Evolutionary conservation across 2,888 invertebrate species (phyloP), one percentile per base, ranked within the genome.

Genomic region (Ditula angustiorana): DNA sequence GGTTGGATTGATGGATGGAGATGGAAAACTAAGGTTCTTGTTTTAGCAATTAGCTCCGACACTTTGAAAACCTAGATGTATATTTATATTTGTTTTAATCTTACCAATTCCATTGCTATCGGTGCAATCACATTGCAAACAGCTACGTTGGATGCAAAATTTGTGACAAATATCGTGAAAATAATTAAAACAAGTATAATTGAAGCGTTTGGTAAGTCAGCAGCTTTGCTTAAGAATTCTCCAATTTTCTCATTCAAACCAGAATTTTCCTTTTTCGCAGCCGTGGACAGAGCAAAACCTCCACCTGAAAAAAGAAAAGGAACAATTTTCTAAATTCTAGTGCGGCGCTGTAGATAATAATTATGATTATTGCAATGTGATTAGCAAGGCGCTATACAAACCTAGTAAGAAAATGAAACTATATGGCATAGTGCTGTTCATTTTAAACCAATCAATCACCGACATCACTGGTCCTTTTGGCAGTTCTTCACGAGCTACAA

Each of bases 81-180:
- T n/a, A n/a, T 30, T 30, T n/a, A n/a, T 3, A 4, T 33, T 33
- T n/a, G 3, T 3, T 3, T 16, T 13, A 16, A 13, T 26, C 79
- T 78, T 76, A 90, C 90, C 82, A 90, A 62, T 67, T 81, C 76
- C 90, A 90, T 89, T 0, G 72, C 82, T 53, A 90, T 81, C 0
- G 90, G 90, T 0, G 76, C 71, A 8, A 90, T 70, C 0, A 90
- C 86, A 66, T 86, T 89, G 56, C 83, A 83, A 0, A 87, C 72
- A 33, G 85, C 81, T 53, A 91, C 86, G 64, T 70, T 92, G 0
- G 91, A 88, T 0, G 90, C 89, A 53, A 92, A 86, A 59, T 92
- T 91, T 0, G 91, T 91, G 0, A 89, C 33, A 13, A 88, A 74
- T 0, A 82, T 55, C 0, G 86, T 78, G 1, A 83, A 66, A 0